These are phyloP conservation scores for Zeuzera pyrina DNA, from an alignment of 2,888 invertebrate genomes.

Conservation along the genomic window DNA sequence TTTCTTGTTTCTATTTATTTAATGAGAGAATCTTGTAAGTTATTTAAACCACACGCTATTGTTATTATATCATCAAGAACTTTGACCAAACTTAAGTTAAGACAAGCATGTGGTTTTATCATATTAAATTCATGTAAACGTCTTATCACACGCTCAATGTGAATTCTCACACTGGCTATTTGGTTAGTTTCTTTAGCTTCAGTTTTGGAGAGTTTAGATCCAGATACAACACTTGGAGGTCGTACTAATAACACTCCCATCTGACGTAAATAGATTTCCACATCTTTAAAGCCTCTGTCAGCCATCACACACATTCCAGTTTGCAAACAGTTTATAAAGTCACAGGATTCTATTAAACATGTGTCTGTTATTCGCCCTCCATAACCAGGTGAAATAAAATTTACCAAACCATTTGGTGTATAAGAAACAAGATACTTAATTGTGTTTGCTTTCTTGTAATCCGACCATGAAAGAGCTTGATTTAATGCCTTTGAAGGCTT, in stretches of 20 bases:
- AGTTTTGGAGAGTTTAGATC: constrained; percentile 11
- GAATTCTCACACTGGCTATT: constrained; percentile 18
- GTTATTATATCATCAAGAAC: constrained; percentile 1
- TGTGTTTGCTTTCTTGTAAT: constrained; percentile 27
- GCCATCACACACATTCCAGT: constrained; percentile 14
- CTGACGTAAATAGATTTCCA: constrained; percentile 11
- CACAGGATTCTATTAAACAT: constrained; percentile 15
- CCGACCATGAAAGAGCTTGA: constrained; percentile 33
- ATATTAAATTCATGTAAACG: constrained; percentile 16
- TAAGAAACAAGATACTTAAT: constrained; percentile 22
- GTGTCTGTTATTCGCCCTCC: constrained; percentile 18
- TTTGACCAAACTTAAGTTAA: constrained; percentile 1
- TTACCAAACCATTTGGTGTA: constrained; percentile 22
- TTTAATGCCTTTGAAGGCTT: constrained; percentile 28
- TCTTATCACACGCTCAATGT: constrained; percentile 17
- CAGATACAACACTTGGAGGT: constrained; percentile 14
- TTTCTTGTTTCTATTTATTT: neutral
- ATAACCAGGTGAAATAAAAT: constrained; percentile 21
- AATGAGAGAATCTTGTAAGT: neutral
- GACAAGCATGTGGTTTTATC: constrained; percentile 12
- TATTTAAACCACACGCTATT: neutral
- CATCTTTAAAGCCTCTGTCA: constrained; percentile 20
- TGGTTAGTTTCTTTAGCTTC: constrained; percentile 17
- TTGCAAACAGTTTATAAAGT: constrained; percentile 14
- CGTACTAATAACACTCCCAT: constrained; percentile 9